Evolutionary conservation across 2,113 vertebrate species (phyloP).

Genomic region (Apteryx owenii): DNA sequence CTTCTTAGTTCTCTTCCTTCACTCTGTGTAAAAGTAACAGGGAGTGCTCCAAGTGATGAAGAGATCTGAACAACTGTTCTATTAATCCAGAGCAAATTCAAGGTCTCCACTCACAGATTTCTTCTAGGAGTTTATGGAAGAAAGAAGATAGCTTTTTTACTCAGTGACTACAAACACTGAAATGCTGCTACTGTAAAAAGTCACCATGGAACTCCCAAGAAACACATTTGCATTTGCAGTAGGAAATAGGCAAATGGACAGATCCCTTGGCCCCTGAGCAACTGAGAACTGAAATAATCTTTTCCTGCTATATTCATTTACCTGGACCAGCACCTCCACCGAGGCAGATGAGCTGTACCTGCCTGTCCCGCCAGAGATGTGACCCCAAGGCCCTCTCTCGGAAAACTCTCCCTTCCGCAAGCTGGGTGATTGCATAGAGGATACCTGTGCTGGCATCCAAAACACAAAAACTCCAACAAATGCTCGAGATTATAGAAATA

Average conservation of each 20-base stretch:
- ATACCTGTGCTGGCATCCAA: neutral
- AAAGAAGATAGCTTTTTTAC: constrained; percentile 13
- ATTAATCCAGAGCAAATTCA: neutral
- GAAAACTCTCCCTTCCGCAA: neutral
- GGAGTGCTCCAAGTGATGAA: too few relatives aligned
- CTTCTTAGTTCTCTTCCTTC: neutral
- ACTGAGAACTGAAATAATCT: neutral
- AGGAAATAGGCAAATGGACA: constrained; percentile 12
- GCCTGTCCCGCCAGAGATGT: too few relatives aligned
- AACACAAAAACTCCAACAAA: neutral
- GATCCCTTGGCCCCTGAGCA: constrained; percentile 1
- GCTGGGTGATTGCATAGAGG: fast-evolving
- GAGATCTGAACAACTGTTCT: neutral
- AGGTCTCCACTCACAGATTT: neutral
- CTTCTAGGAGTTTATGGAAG: constrained; percentile 20
- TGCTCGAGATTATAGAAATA: neutral
- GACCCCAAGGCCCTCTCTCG: fast-evolving
- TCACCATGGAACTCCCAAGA: constrained; percentile 45
- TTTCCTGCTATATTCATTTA: neutral
- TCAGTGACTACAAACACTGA: constrained; percentile 29
- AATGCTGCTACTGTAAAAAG: constrained; percentile 34
- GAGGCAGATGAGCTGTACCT: neutral
- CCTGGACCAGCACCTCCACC: neutral
- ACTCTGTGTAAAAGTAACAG: neutral
- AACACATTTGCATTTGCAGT: constrained; percentile 35